Base-by-base conservation (phyloP, 2,797 vertebrate species). In the Chaunax sp. region DNA sequence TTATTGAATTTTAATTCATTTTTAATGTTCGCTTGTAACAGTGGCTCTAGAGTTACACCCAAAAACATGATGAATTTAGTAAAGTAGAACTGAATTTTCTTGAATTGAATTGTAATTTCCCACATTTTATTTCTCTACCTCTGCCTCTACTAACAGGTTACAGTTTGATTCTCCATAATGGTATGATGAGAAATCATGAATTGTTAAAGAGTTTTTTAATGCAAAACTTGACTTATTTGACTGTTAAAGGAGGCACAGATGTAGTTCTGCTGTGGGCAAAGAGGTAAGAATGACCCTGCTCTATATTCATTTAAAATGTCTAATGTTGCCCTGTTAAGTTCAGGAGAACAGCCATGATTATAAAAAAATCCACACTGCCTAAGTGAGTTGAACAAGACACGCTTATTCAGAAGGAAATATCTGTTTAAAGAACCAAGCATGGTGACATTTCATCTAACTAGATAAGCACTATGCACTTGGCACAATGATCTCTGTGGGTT, bases 221-320 rank as follows among this genome's bases (percentile, higher is more conserved):
- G 20, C 18, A 0, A 49, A 40, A 45, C 4, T 0, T 23, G 3
- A 58, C 14, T 33, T 16, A 1, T 71, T 57, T 54, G 18, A 8
- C 75, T 43, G 9, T 61, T 60, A 20, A 55, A 86, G 82, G 61
- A 72, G n/a, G 38, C 15, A 6, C 1, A 41, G 19, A 35, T 0
- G 0, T 38, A 6, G 7, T 0, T 43, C 47, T 41, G 18, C 28
- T 20, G 41, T 6, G 19, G 13, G 58, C 5, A 23, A 69, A 16
- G 40, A 82, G 54, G 78, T 76, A n/a, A n/a, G n/a, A n/a, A n/a
- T n/a, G n/a, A n/a, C n/a, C n/a, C n/a, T n/a, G n/a, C n/a, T n/a
- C n/a, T n/a, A n/a, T n/a, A n/a, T n/a, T n/a, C n/a, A n/a, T n/a
- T n/a, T n/a, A n/a, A n/a, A n/a, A n/a, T n/a, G n/a, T n/a, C n/a